Evolutionary conservation across 2,113 vertebrate genomes (phyloP).

Genomic region (Piaya cayana): DNA sequence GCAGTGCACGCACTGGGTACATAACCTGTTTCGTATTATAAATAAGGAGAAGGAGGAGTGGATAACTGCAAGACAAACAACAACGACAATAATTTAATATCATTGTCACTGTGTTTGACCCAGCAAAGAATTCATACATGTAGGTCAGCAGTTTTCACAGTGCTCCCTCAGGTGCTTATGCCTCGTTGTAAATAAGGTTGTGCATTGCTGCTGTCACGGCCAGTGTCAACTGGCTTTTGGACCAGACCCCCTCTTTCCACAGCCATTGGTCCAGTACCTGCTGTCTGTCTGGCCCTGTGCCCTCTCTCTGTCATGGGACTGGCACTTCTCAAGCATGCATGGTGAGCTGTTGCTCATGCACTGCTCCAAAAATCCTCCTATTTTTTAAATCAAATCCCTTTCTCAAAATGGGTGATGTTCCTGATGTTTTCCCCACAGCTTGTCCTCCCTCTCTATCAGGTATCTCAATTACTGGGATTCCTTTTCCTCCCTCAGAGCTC

Average conservation of each 20-base stretch:
- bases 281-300: neutral
- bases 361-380: neutral
- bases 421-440: neutral
- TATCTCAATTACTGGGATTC: conserved; percentile 4
- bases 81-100: neutral
- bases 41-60: neutral
- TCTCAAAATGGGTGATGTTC: neutral
- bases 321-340: neutral
- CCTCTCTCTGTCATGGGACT: neutral
- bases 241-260: neutral
- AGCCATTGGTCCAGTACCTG: too few species aligned
- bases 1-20: neutral
- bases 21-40: neutral
- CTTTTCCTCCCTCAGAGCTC: conserved; percentile 26
- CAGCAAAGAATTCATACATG: neutral
- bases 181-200: neutral
- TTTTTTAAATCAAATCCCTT: neutral
- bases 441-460: neutral
- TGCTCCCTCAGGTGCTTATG: neutral
- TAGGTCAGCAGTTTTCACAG: neutral
- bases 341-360: neutral
- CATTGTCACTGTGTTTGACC: neutral
- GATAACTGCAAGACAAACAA: neutral
- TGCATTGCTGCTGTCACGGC: neutral
- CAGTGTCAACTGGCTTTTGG: neutral